Evolutionary conservation across 2,797 vertebrate genomes (phyloP), one percentile per base, ranked within the genome.

Genomic region (Phrynocephalus guinanensis): DNA sequence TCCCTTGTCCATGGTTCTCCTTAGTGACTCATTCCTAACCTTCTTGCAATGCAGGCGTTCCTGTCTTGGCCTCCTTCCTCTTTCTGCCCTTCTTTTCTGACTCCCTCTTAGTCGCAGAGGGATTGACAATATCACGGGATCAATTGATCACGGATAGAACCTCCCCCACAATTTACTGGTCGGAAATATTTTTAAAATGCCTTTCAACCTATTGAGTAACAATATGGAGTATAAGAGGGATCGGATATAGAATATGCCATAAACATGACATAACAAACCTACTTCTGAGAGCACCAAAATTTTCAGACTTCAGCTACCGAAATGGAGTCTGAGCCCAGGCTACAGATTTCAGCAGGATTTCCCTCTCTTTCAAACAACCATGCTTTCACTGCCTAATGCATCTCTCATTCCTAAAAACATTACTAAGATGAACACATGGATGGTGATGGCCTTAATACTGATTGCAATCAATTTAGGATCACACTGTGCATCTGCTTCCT

Each of bases 391-490:
- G 71, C 60, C n/a, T 78, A 67, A 77, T 30, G 44, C 44, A 63
- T 63, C 16, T 20, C 22, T 75, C 68, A 44, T 26, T n/a, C 70
- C 28, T 82, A 63, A 81, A 24, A 28, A 81, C 38, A 26, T 86
- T 86, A 73, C 33, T 73, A 81, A 73, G 3, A 79, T 81, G 33
- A 81, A 81, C 24, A 26, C 13, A 18, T 44, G 22, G 26, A 81
- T n/a, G 52, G 63, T 66, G 30, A n/a, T 38, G 71, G 79, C 16
- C 56, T 86, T 86, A 81, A 81, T 86, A 86, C 33, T 81, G 85
- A 86, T 81, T 86, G 70, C 70, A 81, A 81, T 86, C 85, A 86
- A 75, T 73, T 81, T 75, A 86, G 71, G 56, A 81, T 81, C 79
- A 82, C 24, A 79, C 79, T 66, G 56, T 20, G 38, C 66, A 20